phyloP scores from a whole-genome alignment of 1,140 invertebrate genomes.

The Papilio glaucus region DNA sequence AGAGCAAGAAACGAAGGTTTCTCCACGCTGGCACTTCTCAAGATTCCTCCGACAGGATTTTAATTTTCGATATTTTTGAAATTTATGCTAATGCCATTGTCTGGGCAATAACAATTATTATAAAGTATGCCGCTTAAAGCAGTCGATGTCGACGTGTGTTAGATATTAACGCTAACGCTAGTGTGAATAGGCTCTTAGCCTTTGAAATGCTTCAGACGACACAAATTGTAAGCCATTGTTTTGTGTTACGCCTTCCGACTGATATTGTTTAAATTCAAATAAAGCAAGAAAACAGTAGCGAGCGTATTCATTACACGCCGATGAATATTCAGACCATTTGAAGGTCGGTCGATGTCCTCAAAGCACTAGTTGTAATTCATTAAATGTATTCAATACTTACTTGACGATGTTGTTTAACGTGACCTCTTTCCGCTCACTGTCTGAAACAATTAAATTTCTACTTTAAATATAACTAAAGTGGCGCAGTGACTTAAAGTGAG shows the following conservation, averaged over 20 bases:
- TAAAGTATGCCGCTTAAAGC: too few species aligned
- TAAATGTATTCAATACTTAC: constrained; percentile 34
- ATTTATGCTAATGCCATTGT: too few species aligned
- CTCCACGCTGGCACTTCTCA: too few species aligned
- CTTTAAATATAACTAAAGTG: too few species aligned
- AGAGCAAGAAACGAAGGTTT: too few species aligned
- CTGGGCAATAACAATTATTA: too few species aligned
- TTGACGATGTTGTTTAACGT: constrained; percentile 13
- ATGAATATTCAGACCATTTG: constrained; percentile 41
- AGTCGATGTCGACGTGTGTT: too few species aligned
- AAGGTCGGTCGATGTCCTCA: constrained; percentile 43
- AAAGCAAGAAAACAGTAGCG: constrained; percentile 13
- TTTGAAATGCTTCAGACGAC: constrained; percentile 13
- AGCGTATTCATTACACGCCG: constrained; percentile 27
- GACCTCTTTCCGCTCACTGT: background rate
- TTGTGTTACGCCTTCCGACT: constrained; percentile 7
- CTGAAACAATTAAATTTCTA: constrained; percentile 29
- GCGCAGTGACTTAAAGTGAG: too few species aligned
- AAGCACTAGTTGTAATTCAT: constrained; percentile 14
- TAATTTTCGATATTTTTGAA: too few species aligned
- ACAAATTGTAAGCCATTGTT: constrained; percentile 14
- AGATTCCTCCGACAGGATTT: too few species aligned
- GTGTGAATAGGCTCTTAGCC: background rate
- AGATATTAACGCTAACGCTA: background rate
- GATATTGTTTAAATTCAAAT: constrained; percentile 32